Evolutionary conservation across 2,797 vertebrate genomes (phyloP), one percentile per base, ranked within the genome.

Genomic region (Manis crassicaudata): DNA sequence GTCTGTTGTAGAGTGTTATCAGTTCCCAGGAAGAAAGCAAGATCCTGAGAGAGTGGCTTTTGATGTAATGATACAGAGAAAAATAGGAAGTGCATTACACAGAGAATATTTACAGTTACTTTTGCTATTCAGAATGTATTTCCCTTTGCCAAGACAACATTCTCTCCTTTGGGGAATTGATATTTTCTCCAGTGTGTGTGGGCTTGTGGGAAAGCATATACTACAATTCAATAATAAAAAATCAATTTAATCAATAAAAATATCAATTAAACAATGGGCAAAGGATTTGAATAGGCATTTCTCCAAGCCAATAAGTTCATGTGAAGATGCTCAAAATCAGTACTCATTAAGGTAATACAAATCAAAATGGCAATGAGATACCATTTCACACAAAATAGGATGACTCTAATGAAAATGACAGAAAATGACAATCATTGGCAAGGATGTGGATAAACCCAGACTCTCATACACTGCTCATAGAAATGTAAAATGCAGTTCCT

Each of bases 161-260:
- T 1, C 10, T 90, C 46, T 77, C 37, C 35, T 21, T 60, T 58
- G 21, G n/a, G 46, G 18, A 58, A 79, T 72, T n/a, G 72, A 13
- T 54, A 46, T 88, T 95, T 43, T 23, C 35, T 63, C 32, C 40
- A 37, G 2, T 50, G 62, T 72, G 62, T 68, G 63, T 81, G 58
- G 29, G 62, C 83, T 70, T 37, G 23, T 70, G 62, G 52, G 23
- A 77, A 52, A 52, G 8, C 46, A 2, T 43, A 8, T 18, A 7
- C 58, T 85, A 58, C 4, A 79, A 86, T 86, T 76, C 35, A 68
- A 83, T 72, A 86, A 76, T 23, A 73, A 89, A 82, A 88, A 87
- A 17, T 46, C 46, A 46, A 46, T 46, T 46, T 12, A 46, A 46
- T 76, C 35, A 68, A 83, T 72, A 86, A 76, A 73, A 89, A 88